Evolutionary conservation across 2,888 invertebrate species (phyloP), one percentile per base, ranked within the genome.

Genomic region (Drosophila sordidula): DNA sequence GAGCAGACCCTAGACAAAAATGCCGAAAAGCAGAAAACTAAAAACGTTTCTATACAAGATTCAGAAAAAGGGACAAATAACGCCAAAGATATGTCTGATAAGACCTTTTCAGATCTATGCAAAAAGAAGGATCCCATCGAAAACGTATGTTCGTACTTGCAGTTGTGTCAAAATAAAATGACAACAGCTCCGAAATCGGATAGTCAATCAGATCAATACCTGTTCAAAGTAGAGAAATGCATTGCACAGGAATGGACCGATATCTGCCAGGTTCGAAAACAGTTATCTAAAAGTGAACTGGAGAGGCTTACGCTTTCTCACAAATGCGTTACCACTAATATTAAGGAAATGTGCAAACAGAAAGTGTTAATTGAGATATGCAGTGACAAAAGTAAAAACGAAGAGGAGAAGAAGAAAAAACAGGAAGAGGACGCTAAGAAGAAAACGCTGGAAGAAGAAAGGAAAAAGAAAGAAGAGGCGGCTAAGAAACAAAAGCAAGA

Each of bases 111-210:
- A 8, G 14, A 14, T 38, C 14, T 8, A 1, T n/a, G 6, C 11
- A 32, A 14, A 5, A 4, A 12, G 3, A 11, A 32, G 2, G 46
- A 55, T 34, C 46, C 46, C 2, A 18, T 55, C 2, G 16, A 16
- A 38, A 55, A 46, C 6, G 26, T 55, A 25, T 55, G 55, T 4
- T 1, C 26, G 9, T 55, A 55, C 12, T 36, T 55, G 8, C 9
- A 46, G 9, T 26, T 26, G 2, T 26, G 55, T 26, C 16, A 36
- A 9, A n/a, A 2, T 16, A 6, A 11, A 2, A 0, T 6, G 0
- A 6, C 9, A 6, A 16, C 11, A 22, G 1, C 34, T n/a, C 9
- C 8, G 12, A 46, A 16, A 3, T 2, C 26, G 4, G 25, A 18
- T 2, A 16, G 14, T 45, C 36, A 36, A 12, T 36, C 26, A 26